These are phyloP conservation scores for Pseudonaja textilis DNA, from an alignment of 2,113 vertebrate genomes.

Conservation along the genomic window DNA sequence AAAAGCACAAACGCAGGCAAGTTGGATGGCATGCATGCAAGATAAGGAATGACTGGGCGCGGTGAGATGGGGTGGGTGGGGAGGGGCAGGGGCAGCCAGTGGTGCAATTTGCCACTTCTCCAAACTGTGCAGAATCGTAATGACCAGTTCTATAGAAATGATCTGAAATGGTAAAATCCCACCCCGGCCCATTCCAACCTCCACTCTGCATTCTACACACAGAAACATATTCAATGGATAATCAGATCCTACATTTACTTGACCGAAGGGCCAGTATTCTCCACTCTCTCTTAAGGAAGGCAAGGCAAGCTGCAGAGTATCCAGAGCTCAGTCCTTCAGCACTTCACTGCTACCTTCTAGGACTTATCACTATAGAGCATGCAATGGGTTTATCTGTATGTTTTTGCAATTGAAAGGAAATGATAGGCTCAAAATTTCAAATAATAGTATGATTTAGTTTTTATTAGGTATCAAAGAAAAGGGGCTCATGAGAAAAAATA, in stretches of 20 bases:
- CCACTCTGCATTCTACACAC: not conserved
- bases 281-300: not conserved
- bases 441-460: not conserved
- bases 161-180: no score
- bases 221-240: not conserved
- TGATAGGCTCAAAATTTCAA: not conserved
- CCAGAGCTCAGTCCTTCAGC: not conserved
- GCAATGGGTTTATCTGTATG: not conserved
- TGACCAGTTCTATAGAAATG: no score
- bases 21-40: no score
- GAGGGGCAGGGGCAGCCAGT: no score
- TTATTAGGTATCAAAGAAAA: not conserved
- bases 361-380: not conserved
- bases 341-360: not conserved
- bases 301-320: not conserved
- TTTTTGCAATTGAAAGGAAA: not conserved
- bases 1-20: no score
- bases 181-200: not conserved
- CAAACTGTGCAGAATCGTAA: no score
- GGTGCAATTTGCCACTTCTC: no score
- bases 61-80: no score
- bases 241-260: not conserved
- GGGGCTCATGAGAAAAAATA: not conserved
- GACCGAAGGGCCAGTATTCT: not conserved
- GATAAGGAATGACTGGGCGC: no score